phyloP scores from a whole-genome alignment of 2,888 invertebrate species.

The Gari tellinella region DNA sequence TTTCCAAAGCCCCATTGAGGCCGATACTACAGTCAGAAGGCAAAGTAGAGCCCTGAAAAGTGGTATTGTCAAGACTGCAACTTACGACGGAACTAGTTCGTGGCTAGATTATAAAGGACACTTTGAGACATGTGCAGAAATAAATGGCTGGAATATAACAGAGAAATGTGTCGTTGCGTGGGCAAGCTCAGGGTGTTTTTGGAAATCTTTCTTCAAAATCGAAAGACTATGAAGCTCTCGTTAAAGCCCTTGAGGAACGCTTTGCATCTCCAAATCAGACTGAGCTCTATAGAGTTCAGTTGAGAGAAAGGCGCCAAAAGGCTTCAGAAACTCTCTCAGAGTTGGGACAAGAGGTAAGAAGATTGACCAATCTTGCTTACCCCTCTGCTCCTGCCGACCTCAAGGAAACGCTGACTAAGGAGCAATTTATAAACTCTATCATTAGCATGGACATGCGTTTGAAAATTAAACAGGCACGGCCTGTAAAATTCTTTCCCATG shows the following conservation, averaged over 20 bases:
- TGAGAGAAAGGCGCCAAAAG: slow-evolving; percentile 3
- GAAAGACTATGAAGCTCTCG: slow-evolving; percentile 4
- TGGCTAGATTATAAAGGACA: slow-evolving; percentile 17
- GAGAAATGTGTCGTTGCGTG: slow-evolving; percentile 12
- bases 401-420: slow-evolving; percentile 12
- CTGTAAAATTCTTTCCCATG: too few species aligned
- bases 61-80: neutral
- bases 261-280: slow-evolving; percentile 22
- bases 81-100: slow-evolving; percentile 8
- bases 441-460: slow-evolving; percentile 15
- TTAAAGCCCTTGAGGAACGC: slow-evolving; percentile 2
- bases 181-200: slow-evolving; percentile 16
- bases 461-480: slow-evolving; percentile 2
- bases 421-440: slow-evolving; percentile 12
- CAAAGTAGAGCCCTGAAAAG: too few species aligned
- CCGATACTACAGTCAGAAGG: too few species aligned
- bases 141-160: slow-evolving; percentile 5
- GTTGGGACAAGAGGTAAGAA: slow-evolving; percentile 12
- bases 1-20: too few species aligned
- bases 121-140: slow-evolving; percentile 16
- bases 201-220: slow-evolving; percentile 3
- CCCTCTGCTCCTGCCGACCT: slow-evolving; percentile 12
- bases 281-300: slow-evolving; percentile 18
- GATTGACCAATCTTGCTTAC: slow-evolving; percentile 20
- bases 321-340: slow-evolving; percentile 13